These are phyloP conservation scores for Pangasianodon hypophthalmus DNA, from an alignment of 2,113 vertebrate genomes.

Conservation along the genomic window DNA sequence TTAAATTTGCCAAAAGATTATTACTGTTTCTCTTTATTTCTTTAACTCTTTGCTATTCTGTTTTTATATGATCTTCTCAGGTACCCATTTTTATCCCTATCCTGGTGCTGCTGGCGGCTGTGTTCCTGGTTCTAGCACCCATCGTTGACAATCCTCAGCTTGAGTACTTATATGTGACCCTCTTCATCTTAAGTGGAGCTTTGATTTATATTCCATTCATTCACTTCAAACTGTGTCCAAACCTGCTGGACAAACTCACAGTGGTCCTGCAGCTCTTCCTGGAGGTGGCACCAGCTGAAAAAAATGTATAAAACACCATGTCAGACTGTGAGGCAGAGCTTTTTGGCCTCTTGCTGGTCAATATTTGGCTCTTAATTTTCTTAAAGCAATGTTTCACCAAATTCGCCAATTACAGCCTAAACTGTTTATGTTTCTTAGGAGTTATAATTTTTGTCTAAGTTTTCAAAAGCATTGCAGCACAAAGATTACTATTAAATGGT, in stretches of 20 bases:
- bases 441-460: not conserved
- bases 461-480: not conserved
- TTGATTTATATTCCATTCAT: constrained; percentile 83
- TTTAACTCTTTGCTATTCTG: not conserved
- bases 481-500: not conserved
- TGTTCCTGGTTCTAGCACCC: constrained; percentile 84
- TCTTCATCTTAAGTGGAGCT: constrained; percentile 81
- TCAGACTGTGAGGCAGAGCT: not conserved
- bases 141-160: constrained; percentile 79
- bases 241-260: constrained; percentile 72
- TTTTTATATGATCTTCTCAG: constrained; percentile 58
- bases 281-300: constrained; percentile 80
- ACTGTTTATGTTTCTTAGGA: not conserved
- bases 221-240: constrained; percentile 75
- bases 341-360: not conserved
- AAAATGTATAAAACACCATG: constrained; percentile 63
- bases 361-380: not conserved
- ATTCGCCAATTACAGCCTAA: not conserved
- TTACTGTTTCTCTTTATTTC: not conserved
- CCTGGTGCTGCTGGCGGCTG: constrained; percentile 75
- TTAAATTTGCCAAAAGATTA: not conserved
- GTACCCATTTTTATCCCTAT: constrained; percentile 83
- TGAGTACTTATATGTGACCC: constrained; percentile 81
- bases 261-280: constrained; percentile 85
- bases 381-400: not conserved